Percentiles rank a stretch among this genome's conserved stretches.
Evolutionary conservation across 2,888 invertebrate species (phyloP).

Genomic region (Tinea semifulvella): DNA sequence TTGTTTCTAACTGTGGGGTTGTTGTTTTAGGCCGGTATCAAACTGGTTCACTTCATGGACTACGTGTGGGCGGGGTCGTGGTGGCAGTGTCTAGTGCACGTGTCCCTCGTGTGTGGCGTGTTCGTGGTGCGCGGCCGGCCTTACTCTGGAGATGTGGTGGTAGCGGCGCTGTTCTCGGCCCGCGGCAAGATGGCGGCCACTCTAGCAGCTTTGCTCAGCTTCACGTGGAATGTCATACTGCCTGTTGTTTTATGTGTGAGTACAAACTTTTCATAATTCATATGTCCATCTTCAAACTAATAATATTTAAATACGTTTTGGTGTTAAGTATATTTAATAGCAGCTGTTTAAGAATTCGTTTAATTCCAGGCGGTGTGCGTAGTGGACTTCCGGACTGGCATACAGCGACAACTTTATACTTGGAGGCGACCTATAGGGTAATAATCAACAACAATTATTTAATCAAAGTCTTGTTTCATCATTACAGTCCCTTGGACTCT

Average conservation of each 20-base stretch:
- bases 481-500: too few species aligned
- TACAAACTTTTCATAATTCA: too few species aligned
- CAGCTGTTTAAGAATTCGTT: too few species aligned
- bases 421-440: slow-evolving; percentile 53
- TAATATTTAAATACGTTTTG: too few species aligned
- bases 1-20: too few species aligned
- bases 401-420: slow-evolving; percentile 49
- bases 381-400: slow-evolving; percentile 56
- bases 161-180: slow-evolving; percentile 56
- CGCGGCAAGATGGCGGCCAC: slow-evolving; percentile 41
- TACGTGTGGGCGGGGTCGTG: slow-evolving; percentile 85
- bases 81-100: slow-evolving; percentile 85
- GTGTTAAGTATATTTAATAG: too few species aligned
- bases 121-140: slow-evolving; percentile 88
- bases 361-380: slow-evolving; percentile 52
- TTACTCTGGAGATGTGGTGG: slow-evolving; percentile 77
- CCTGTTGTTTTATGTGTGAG: slow-evolving; percentile 83
- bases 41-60: slow-evolving; percentile 85
- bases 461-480: too few species aligned
- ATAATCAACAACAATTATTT: too few species aligned
- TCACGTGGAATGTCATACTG: slow-evolving; percentile 88
- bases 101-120: slow-evolving; percentile 81
- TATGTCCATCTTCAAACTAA: too few species aligned
- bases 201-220: slow-evolving; percentile 76
- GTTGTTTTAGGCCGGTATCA: slow-evolving; percentile 72